A percentile compares a stretch with the other conserved stretches of the same genome.
Evolutionary conservation across 2,113 vertebrate species (phyloP).

Genomic region (Hirundichthys speculiger): DNA sequence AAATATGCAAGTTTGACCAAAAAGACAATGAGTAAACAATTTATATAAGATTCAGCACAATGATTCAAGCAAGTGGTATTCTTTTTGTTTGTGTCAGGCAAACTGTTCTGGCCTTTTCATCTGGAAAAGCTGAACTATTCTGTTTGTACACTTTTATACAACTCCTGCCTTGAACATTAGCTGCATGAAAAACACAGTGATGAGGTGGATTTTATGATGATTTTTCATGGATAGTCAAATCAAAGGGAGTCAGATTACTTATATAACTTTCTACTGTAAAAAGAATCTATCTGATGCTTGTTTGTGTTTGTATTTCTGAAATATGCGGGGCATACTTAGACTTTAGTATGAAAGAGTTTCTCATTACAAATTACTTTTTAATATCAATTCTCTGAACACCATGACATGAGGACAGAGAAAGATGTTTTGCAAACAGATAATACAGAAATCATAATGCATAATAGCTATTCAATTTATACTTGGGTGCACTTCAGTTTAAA

Average conservation of each 20-base stretch:
- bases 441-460: neutral
- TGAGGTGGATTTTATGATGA: constrained; percentile 30
- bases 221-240: constrained; percentile 49
- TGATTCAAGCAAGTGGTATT: no score
- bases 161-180: constrained; percentile 2
- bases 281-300: neutral
- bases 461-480: neutral
- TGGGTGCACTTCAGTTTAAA: neutral
- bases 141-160: constrained; percentile 23
- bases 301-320: no score
- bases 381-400: no score
- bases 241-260: constrained; percentile 32
- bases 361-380: no score
- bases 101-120: constrained; percentile 55
- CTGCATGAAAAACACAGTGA: constrained; percentile 18
- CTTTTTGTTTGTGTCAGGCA: constrained; percentile 24
- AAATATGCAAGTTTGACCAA: no score
- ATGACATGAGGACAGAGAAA: neutral
- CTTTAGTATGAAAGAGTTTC: no score
- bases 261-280: constrained; percentile 11
- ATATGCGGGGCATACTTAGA: neutral
- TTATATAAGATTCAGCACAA: no score
- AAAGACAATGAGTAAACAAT: no score
- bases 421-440: neutral
- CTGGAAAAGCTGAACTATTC: constrained; percentile 10